A percentile compares a stretch with the other conserved stretches of the same genome.
These are phyloP conservation scores for Apteryx mantelli DNA, from an alignment of 2,113 vertebrate genomes.

Conservation along the genomic window DNA sequence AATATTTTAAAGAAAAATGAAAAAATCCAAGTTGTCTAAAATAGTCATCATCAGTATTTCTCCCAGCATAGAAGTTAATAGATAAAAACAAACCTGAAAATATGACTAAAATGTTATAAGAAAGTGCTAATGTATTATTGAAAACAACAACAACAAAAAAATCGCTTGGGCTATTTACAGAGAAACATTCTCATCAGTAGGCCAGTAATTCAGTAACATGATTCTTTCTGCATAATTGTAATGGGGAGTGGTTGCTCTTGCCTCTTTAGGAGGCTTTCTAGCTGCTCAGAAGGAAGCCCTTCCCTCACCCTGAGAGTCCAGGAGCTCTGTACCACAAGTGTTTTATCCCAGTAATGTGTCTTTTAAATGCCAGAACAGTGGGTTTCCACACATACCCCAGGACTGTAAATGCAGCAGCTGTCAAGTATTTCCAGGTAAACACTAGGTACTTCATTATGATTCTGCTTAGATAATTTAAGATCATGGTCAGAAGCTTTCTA, in stretches of 20 bases:
- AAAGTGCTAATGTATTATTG: not conserved
- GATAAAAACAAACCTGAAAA: not conserved
- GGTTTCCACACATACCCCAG: not conserved
- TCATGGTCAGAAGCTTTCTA: not conserved
- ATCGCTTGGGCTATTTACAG: not conserved
- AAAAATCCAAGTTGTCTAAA: not conserved
- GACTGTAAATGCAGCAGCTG: not conserved
- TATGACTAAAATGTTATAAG: not conserved
- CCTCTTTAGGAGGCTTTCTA: not conserved
- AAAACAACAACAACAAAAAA: not conserved
- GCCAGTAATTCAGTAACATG: not conserved
- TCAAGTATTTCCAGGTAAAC: not conserved
- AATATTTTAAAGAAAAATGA: not conserved
- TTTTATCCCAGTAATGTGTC: not conserved
- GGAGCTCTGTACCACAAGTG: not conserved
- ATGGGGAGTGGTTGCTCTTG: not conserved
- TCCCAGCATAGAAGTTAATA: not conserved
- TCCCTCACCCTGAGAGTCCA: not conserved
- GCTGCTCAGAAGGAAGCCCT: not conserved
- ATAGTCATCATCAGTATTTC: too few relatives aligned
- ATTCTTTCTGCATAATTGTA: not conserved
- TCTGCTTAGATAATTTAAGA: not conserved
- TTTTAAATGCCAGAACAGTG: not conserved
- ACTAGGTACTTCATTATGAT: not conserved
- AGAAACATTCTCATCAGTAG: not conserved